Percentiles rank a stretch among this genome's conserved stretches.
Conservation (phyloP, 1,140 invertebrate species). For the Ceratina australensis region DNA sequence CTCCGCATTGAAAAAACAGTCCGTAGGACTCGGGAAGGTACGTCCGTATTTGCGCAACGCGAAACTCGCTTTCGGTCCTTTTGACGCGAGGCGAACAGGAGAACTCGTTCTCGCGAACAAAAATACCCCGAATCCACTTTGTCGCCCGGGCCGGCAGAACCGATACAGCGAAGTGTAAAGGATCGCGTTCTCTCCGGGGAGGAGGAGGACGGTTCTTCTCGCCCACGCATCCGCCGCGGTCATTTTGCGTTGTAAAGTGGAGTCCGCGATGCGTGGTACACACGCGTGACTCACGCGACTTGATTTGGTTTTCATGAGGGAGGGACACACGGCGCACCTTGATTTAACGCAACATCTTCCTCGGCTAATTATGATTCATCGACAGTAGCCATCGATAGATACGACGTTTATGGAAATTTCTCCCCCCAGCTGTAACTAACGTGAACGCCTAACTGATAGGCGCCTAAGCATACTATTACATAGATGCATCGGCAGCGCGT, state of each 20-base stretch:
- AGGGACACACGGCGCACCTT: slow-evolving; percentile 55
- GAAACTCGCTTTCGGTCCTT: neutral
- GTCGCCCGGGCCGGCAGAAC: neutral
- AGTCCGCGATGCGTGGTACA: slow-evolving; percentile 29
- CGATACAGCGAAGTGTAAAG: neutral
- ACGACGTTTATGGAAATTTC: slow-evolving; percentile 42
- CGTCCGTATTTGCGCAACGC: neutral
- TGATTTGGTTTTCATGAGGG: slow-evolving; percentile 60
- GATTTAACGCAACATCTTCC: slow-evolving; percentile 58
- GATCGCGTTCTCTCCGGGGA: neutral
- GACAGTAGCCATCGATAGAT: slow-evolving; percentile 21
- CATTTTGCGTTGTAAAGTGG: neutral
- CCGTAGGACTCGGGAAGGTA: neutral
- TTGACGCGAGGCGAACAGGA: neutral
- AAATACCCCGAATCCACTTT: too few relatives aligned
- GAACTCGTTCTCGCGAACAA: too few relatives aligned
- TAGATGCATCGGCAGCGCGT: neutral
- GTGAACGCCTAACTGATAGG: neutral
- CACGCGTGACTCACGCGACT: slow-evolving; percentile 62
- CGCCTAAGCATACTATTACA: neutral
- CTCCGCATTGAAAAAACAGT: neutral
- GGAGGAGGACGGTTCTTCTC: slow-evolving; percentile 30
- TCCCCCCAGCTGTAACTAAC: neutral
- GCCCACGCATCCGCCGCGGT: slow-evolving; percentile 26
- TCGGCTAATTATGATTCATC: slow-evolving; percentile 71